These are phyloP conservation scores for Nylanderia fulva DNA, from an alignment of 1,140 invertebrate species.

Conservation along the genomic window DNA sequence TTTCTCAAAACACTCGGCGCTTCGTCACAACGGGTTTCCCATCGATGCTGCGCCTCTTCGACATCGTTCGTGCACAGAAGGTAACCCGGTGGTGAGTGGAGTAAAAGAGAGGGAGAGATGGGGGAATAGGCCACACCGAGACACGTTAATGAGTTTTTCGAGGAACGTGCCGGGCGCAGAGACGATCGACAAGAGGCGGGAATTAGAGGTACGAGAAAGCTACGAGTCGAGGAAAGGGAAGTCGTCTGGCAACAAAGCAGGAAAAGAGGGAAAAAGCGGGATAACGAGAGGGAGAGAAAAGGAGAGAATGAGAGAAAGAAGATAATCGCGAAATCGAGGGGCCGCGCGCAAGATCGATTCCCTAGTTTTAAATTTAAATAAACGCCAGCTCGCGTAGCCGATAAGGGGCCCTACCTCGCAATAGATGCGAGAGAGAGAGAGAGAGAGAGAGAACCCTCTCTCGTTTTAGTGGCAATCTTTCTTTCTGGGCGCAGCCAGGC, in stretches of 20 bases:
- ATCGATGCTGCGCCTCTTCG: conserved; percentile 29
- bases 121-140: conserved; percentile 69
- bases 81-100: not conserved
- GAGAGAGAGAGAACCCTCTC: no score
- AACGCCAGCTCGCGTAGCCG: conserved; percentile 79
- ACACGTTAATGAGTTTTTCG: conserved; percentile 86
- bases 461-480: conserved; percentile 68
- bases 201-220: conserved; percentile 78
- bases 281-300: not conserved
- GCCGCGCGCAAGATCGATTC: conserved; percentile 80
- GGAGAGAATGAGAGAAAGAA: conserved; percentile 36
- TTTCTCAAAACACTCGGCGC: not conserved
- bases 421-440: conserved; percentile 54
- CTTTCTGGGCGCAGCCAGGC: conserved; percentile 55
- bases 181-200: conserved; percentile 80
- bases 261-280: conserved; percentile 31
- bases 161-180: conserved; percentile 77
- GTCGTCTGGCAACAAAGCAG: conserved; percentile 62
- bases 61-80: conserved; percentile 36
- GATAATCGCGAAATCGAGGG: conserved; percentile 68
- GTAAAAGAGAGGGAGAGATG: not conserved
- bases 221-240: conserved; percentile 28
- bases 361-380: conserved; percentile 84
- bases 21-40: conserved; percentile 14
- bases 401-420: conserved; percentile 76